Evolutionary conservation across 2,113 vertebrate genomes (phyloP), one percentile per base, ranked within the genome.

Genomic region (Vimba vimba): DNA sequence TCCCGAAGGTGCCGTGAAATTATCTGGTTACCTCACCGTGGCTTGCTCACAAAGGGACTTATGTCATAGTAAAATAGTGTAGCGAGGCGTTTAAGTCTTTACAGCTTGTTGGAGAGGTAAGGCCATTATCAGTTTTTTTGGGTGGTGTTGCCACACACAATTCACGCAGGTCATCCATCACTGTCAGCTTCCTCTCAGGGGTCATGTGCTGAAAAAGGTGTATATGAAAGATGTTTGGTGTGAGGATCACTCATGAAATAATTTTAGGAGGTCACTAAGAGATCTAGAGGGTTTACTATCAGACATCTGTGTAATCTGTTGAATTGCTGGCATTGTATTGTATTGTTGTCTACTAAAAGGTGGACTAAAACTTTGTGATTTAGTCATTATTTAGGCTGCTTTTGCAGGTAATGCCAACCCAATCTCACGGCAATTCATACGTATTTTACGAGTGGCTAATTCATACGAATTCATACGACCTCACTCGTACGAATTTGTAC

Each of bases 171-270:
- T 64, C 78, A 66, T 82, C 64, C 27, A 69, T 82, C 88, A 87
- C 90, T 86, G 66, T 85, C 83, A 91, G 90, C 86, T 83, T 27
- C 73, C 33, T 87, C 89, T 90, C 77, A 79, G 86, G 85, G 87
- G 68, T 76, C 79, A 87, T 84, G 86, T 86, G 88, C 79, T 6
- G 17, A 71, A 25, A 15, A 45, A 64, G 43, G 50, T 4, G 9
- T 50, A 2, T 45, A 39, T 62, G 11, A 62, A 80, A 45, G 39
- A 62, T 80, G 36, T 62, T 39, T 45, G 59, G 36, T 27, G 43
- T 75, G 12, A 47, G 43, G 13, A 25, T 39, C 36, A 45, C 23
- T n/a, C 36, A 13, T n/a, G 33, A 74, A 73, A 74, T 57, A 5
- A 39, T 9, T 27, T 50, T 15, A 27, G 8, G 52, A 78, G 50